Percentiles rank a stretch among this genome's conserved stretches.
Conservation (phyloP, 2,797 vertebrate species). For the Eospalax fontanierii region DNA sequence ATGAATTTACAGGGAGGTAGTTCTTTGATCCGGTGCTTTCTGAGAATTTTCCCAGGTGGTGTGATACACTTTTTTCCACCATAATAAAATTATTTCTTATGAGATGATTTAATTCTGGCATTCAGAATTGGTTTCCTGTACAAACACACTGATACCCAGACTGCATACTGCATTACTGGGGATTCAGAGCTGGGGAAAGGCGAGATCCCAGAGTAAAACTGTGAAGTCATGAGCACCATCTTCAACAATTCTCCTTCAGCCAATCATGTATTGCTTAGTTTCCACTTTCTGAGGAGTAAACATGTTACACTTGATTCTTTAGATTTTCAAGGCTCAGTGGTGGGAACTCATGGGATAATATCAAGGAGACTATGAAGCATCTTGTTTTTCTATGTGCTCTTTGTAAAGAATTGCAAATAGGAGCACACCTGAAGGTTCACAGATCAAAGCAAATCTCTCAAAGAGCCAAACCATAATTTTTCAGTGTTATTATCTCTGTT, state of each 20-base stretch:
- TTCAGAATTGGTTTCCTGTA: conserved; percentile 8
- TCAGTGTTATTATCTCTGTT: not conserved
- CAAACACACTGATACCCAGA: not conserved
- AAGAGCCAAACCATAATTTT: not conserved
- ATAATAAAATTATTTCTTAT: not conserved
- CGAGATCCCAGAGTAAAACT: not conserved
- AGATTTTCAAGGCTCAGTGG: not conserved
- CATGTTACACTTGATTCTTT: too few relatives aligned
- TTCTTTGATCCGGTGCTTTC: not conserved
- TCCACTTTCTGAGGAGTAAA: conserved; percentile 32
- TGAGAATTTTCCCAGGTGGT: conserved; percentile 1
- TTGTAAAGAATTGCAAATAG: not conserved
- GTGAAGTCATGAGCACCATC: not conserved
- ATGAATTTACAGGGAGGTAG: not conserved
- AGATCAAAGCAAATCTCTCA: conserved; percentile 39
- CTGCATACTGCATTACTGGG: not conserved
- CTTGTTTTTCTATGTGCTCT: not conserved
- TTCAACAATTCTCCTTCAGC: not conserved
- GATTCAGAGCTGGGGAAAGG: not conserved
- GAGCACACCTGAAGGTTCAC: not conserved
- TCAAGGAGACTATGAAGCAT: not conserved
- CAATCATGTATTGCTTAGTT: not conserved
- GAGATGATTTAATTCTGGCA: not conserved
- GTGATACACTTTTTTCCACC: not conserved
- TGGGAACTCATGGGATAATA: not conserved